phyloP scores from a whole-genome alignment of 2,797 vertebrate genomes.

The Calcarius lapponicus region DNA sequence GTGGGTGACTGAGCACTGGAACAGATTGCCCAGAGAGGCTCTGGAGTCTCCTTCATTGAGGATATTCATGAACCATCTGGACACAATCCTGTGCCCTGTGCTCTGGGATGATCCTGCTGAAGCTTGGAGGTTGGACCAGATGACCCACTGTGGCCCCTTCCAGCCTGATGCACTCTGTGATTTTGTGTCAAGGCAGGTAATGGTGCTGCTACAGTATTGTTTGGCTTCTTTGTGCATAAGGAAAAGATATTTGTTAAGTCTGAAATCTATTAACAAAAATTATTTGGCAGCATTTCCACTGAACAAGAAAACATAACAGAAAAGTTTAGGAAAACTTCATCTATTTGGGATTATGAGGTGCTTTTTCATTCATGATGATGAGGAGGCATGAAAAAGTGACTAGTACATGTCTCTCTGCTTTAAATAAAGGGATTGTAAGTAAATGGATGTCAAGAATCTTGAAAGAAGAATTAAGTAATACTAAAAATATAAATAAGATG shows the following conservation, averaged over 20 bases:
- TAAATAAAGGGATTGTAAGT: not conserved
- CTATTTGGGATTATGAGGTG: not conserved
- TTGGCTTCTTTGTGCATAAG: not conserved
- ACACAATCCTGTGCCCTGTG: not conserved
- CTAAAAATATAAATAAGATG: conserved; percentile 59
- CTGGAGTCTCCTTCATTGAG: not conserved
- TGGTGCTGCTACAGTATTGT: not conserved
- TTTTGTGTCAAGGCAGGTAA: not conserved
- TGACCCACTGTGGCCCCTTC: not conserved
- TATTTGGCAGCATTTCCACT: not conserved
- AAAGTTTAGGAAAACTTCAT: not conserved
- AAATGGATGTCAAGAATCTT: not conserved
- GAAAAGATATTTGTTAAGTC: not conserved
- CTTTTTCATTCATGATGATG: not conserved
- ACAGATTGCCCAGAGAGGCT: not conserved
- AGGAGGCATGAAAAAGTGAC: not conserved
- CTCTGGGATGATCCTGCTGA: not conserved
- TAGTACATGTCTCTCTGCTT: not conserved
- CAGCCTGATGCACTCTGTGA: not conserved
- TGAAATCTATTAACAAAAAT: not conserved
- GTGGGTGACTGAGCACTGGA: not conserved
- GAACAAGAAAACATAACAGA: not conserved
- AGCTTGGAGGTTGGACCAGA: not conserved
- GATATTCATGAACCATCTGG: not conserved
- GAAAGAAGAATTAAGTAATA: conserved; percentile 37